Evolutionary conservation across 1,140 invertebrate genomes (phyloP).

Genomic region (Lepeophtheirus salmonis): DNA sequence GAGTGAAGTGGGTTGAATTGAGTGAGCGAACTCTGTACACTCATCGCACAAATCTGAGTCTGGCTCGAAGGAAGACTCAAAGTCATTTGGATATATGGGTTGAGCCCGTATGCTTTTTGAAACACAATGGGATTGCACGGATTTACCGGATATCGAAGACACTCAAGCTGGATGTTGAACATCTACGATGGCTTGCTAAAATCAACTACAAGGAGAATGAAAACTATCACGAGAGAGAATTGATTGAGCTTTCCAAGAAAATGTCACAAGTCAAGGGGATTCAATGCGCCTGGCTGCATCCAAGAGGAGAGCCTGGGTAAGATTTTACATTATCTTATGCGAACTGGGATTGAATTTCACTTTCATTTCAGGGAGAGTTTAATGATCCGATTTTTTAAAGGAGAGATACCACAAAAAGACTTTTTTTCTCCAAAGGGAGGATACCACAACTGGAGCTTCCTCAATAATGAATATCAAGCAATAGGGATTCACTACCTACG

Average conservation of each 20-base stretch:
- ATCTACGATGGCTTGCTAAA: conserved; percentile 15
- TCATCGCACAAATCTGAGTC: conserved; percentile 4
- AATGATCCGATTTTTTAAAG: conserved; percentile 11
- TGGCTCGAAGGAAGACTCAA: not conserved
- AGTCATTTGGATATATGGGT: conserved; percentile 16
- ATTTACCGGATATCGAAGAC: conserved; percentile 11
- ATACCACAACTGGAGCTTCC: conserved; percentile 5
- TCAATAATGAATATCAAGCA: conserved; percentile 14
- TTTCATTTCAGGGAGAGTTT: conserved; percentile 3
- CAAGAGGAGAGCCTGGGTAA: conserved; percentile 7
- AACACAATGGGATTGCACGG: conserved; percentile 8
- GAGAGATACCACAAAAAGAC: not conserved
- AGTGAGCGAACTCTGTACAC: not conserved
- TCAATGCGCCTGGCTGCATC: conserved; percentile 14
- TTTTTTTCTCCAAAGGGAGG: conserved; percentile 1
- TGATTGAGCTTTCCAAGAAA: not conserved
- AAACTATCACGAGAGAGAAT: not conserved
- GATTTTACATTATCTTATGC: not conserved
- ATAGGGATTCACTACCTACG: conserved; percentile 7
- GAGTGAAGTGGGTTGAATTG: conserved; percentile 8
- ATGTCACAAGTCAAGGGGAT: conserved; percentile 6
- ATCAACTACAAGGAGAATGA: conserved; percentile 3
- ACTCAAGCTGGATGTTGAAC: conserved; percentile 1
- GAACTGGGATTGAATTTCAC: not conserved
- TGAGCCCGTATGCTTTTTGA: conserved; percentile 13